Percentiles rank a stretch among this genome's conserved stretches.
Evolutionary conservation across 2,113 vertebrate species (phyloP).

Genomic region (Zosterops pallidus): DNA sequence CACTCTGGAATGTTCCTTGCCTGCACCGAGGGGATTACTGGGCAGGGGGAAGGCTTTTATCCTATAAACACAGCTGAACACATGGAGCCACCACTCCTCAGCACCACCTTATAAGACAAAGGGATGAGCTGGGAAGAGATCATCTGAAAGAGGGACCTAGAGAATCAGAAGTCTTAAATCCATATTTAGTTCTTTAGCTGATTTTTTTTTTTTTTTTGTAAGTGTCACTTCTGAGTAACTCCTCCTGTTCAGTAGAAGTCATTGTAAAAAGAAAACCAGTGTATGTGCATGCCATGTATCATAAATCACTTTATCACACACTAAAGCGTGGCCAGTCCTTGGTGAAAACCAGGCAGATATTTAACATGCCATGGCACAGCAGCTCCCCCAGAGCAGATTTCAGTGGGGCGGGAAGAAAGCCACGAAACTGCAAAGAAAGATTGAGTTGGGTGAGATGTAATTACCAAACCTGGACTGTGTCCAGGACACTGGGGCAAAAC

Average conservation of each 20-base stretch:
- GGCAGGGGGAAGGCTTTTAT: neutral
- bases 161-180: neutral
- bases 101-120: neutral
- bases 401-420: neutral
- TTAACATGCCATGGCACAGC: neutral
- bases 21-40: neutral
- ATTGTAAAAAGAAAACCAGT: neutral
- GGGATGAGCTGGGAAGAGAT: neutral
- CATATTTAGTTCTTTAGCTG: neutral
- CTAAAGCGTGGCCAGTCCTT: neutral
- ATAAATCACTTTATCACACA: neutral
- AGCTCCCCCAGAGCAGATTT: neutral
- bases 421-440: neutral
- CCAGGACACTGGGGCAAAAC: slow-evolving; percentile 29
- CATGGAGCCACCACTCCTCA: neutral
- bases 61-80: neutral
- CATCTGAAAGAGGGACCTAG: neutral
- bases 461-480: neutral
- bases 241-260: neutral
- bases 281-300: neutral
- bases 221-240: neutral
- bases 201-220: neutral
- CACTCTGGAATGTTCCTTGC: neutral
- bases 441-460: neutral
- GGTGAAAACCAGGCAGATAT: neutral